Base-by-base conservation (phyloP, 2,888 invertebrate species). In the Gonocerus acuteangulatus region DNA sequence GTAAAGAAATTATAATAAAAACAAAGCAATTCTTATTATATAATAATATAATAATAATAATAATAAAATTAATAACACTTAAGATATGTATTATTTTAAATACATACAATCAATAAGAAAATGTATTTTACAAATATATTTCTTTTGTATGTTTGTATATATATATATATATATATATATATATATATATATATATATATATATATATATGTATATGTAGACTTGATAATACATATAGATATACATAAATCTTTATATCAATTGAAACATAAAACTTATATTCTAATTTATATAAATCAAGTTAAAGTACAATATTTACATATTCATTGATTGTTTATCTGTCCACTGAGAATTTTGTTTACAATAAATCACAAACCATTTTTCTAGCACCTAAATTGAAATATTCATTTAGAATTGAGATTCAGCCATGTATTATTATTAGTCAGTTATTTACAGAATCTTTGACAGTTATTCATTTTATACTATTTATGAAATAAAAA, bases 291-390 rank as follows among this genome's bases (percentile, higher is more conserved):
- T 57, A 49, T 60, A 48, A 59, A 62, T 64, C 52, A 51, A 54
- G 57, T 51, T 61, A 63, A 63, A 63, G 62, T 64, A 64, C 64
- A 65, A 62, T 65, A 65, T 65, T 65, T 65, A 65, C 64, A 65
- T 44, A 52, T 64, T 62, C 54, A 56, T 62, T 64, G 62, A 60
- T 63, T 60, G 57, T 45, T 45, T 60, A 56, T 62, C 22, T 44
- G 34, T 64, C 39, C 58, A 58, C 39, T 39, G 39, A 27, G 4
- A 39, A 9, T 54, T 51, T 45, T 48, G 48, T 59, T 21, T 59
- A 59, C 51, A 64, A 57, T 57, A 63, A 63, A 60, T 52, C 56
- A 61, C 48, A 56, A 39, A 48, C 58, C 62, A 60, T 59, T 62
- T 21, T 44, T 39, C 58, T 49, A 48, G 59, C 48, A 61, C 45